Percentiles rank a stretch among this genome's conserved stretches.
Conservation (phyloP, 2,888 invertebrate genomes). For the Colletes collaris region DNA sequence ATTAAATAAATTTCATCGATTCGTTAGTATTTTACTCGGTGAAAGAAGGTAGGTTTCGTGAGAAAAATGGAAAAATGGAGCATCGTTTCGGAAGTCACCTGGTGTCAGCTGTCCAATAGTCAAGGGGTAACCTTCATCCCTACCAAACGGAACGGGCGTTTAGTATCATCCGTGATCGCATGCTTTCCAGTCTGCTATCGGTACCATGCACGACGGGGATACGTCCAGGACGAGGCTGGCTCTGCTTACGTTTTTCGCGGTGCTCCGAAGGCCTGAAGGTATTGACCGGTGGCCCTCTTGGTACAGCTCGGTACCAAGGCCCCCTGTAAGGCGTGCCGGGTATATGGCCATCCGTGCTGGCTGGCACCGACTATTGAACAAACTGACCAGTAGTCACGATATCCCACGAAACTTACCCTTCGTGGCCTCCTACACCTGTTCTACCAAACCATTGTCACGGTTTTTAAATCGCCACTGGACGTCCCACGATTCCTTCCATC, state of each 20-base stretch:
- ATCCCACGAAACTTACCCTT: constrained; percentile 71
- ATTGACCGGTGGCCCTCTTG: constrained; percentile 83
- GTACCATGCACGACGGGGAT: constrained; percentile 53
- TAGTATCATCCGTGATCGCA: constrained; percentile 28
- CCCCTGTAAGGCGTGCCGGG: constrained; percentile 72
- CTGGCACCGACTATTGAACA: constrained; percentile 83
- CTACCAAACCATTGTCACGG: not conserved
- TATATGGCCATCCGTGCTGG: constrained; percentile 79
- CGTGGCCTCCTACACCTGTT: constrained; percentile 50
- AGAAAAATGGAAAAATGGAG: not conserved
- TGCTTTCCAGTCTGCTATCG: constrained; percentile 32
- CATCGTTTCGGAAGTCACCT: not conserved
- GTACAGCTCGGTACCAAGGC: constrained; percentile 82
- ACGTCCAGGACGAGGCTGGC: constrained; percentile 46
- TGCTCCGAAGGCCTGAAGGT: constrained; percentile 77
- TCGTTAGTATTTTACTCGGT: too few relatives aligned
- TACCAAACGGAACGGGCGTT: not conserved
- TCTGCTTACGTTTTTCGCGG: constrained; percentile 67
- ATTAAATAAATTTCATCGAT: too few relatives aligned
- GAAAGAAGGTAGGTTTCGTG: too few relatives aligned
- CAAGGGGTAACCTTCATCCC: constrained; percentile 10
- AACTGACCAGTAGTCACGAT: constrained; percentile 83
- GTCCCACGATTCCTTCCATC: not conserved
- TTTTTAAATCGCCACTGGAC: constrained; percentile 14
- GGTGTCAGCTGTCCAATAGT: not conserved